Conservation (phyloP, 2,888 invertebrate genomes). For the Gastrophysa polygoni region DNA sequence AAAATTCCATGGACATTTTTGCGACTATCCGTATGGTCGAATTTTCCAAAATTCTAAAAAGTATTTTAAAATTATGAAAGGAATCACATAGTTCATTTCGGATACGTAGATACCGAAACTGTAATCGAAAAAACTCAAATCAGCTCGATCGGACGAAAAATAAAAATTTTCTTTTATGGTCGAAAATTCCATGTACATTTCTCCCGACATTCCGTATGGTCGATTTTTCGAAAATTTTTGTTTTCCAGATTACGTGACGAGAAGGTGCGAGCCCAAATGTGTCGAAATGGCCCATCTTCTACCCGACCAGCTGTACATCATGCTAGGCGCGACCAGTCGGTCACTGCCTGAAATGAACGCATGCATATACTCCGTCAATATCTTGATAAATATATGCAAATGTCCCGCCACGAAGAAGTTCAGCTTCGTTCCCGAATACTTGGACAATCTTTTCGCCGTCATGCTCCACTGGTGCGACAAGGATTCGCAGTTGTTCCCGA, state of each 20-base stretch:
- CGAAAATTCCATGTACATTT: background rate
- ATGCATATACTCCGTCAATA: slow-evolving; percentile 61
- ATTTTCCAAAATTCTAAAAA: too few species aligned
- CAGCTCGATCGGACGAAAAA: too few species aligned
- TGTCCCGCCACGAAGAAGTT: slow-evolving; percentile 66
- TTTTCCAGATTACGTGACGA: slow-evolving; percentile 57
- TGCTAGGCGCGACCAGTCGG: slow-evolving; percentile 59
- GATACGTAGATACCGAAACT: too few species aligned
- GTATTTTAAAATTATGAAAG: too few species aligned
- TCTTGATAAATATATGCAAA: slow-evolving; percentile 72
- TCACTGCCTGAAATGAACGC: slow-evolving; percentile 68
- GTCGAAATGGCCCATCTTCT: slow-evolving; percentile 50
- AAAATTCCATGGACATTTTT: too few species aligned
- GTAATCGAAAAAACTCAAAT: too few species aligned
- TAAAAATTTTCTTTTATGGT: too few species aligned
- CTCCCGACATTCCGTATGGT: background rate
- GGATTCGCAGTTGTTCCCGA: slow-evolving; percentile 68
- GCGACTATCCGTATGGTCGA: too few species aligned
- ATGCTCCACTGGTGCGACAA: slow-evolving; percentile 72
- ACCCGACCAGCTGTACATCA: slow-evolving; percentile 54
- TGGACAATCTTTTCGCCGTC: slow-evolving; percentile 67
- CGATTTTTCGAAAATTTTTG: slow-evolving; percentile 17
- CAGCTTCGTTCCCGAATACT: slow-evolving; percentile 66
- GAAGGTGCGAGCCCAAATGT: slow-evolving; percentile 53
- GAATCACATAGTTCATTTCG: too few species aligned